A percentile compares a stretch with the other conserved stretches of the same genome.
Evolutionary conservation across 1,140 invertebrate species (phyloP).

Genomic region (Tenebrio molitor): DNA sequence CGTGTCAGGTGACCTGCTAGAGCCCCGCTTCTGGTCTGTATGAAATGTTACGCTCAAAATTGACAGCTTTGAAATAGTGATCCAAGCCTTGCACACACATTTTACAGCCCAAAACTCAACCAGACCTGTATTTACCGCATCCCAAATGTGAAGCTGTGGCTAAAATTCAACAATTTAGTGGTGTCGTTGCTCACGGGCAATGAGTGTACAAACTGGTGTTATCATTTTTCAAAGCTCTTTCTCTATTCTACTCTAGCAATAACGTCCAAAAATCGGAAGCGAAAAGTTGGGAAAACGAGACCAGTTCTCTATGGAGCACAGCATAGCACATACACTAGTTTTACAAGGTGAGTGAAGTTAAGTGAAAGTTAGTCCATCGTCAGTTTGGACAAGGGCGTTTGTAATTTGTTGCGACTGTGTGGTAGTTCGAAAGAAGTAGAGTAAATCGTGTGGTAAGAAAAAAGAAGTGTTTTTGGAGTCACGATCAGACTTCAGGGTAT

Average conservation of each 20-base stretch:
- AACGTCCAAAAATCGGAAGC: slow-evolving; percentile 52
- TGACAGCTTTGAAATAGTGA: slow-evolving; percentile 49
- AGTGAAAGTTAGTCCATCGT: slow-evolving; percentile 12
- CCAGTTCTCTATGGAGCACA: slow-evolving; percentile 59
- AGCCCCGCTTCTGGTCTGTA: slow-evolving; percentile 79
- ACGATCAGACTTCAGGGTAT: not conserved
- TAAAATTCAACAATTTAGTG: not conserved
- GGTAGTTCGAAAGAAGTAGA: not conserved
- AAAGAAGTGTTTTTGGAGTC: not conserved
- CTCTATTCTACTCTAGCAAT: slow-evolving; percentile 57
- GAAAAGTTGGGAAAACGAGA: slow-evolving; percentile 54
- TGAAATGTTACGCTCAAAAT: slow-evolving; percentile 45
- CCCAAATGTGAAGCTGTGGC: not conserved
- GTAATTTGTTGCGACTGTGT: not conserved
- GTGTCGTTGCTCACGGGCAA: too few relatives aligned
- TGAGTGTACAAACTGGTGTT: slow-evolving; percentile 33
- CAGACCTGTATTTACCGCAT: not conserved
- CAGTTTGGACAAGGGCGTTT: slow-evolving; percentile 20
- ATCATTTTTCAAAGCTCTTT: slow-evolving; percentile 48
- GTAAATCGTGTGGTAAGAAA: not conserved
- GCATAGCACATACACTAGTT: slow-evolving; percentile 56
- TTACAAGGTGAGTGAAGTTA: slow-evolving; percentile 47
- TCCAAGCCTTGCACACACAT: slow-evolving; percentile 27
- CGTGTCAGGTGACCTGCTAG: slow-evolving; percentile 77
- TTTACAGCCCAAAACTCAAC: not conserved